phyloP scores from a whole-genome alignment of 2,113 vertebrate genomes.

The Pipa parva region DNA sequence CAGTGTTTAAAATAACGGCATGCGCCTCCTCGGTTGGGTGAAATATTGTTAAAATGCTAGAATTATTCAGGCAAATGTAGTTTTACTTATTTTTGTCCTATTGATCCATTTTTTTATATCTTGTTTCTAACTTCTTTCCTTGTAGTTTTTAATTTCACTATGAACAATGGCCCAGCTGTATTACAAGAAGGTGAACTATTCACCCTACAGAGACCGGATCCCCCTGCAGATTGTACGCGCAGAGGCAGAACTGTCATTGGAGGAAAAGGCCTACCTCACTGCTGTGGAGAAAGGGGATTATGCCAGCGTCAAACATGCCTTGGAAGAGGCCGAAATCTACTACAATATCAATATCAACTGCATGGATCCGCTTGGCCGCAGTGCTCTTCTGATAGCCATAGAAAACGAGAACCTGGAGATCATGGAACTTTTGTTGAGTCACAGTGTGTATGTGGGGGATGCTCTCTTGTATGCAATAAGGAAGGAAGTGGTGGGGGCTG shows the following conservation, averaged over 20 bases:
- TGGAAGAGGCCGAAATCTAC: slow-evolving; percentile 93
- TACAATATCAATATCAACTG: slow-evolving; percentile 98
- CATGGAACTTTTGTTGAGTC: slow-evolving; percentile 90
- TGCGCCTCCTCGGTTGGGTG: too few relatives aligned
- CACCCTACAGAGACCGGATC: slow-evolving; percentile 92
- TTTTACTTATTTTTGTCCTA: too few relatives aligned
- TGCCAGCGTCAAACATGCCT: slow-evolving; percentile 85
- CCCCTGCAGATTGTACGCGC: slow-evolving; percentile 92
- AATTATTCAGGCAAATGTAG: too few relatives aligned
- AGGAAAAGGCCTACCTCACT: slow-evolving; percentile 90
- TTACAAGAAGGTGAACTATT: slow-evolving; percentile 94
- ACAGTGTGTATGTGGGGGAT: slow-evolving; percentile 86
- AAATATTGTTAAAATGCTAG: too few relatives aligned
- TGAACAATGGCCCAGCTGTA: slow-evolving; percentile 91
- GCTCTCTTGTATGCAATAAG: slow-evolving; percentile 93
- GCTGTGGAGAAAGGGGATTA: slow-evolving; percentile 97
- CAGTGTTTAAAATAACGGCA: too few relatives aligned
- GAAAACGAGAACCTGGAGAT: slow-evolving; percentile 98
- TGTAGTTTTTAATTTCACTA: slow-evolving; percentile 59
- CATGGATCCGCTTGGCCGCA: slow-evolving; percentile 93
- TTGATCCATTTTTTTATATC: neutral
- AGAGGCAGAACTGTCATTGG: slow-evolving; percentile 85
- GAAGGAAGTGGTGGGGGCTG: slow-evolving; percentile 95
- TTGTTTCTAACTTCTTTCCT: slow-evolving; percentile 21
- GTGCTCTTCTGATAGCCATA: slow-evolving; percentile 93